Evolutionary conservation across 30 jellyfish, hydroid and myxozoan species (phyloP), one percentile per base, ranked within the genome.

Genomic region (Hydractinia symbiolongicarpus): DNA sequence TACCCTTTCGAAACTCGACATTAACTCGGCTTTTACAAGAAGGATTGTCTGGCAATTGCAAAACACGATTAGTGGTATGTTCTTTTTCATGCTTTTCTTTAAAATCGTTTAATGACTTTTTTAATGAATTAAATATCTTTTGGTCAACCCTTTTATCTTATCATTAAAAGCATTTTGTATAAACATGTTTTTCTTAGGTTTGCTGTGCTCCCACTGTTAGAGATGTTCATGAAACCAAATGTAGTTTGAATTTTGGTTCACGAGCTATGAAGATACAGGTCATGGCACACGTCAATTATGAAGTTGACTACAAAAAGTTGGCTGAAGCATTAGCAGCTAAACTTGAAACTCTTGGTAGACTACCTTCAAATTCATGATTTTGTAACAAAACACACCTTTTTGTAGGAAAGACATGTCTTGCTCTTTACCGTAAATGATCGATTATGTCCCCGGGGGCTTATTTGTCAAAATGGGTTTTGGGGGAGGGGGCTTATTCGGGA

Each of bases 211-310:
- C 98, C 8, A 87, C 98, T 57, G 90, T 84, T 16, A 84, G 78
- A 77, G 98, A 93, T 75, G 91, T 84, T 58, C 98, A 93, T 68
- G 98, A 93, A 66, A 87, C 98, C 6, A 93, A 93, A 83, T 93
- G 98, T 94, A 93, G 98, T 72, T 84, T 93, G 75, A 87, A 87
- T 77, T 93, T 93, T 64, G 98, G 98, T 15, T 93, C 98, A 54
- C 96, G 98, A 57, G 98, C 98, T 15, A 93, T 93, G 98, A 93
- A 93, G 80, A 96, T 93, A 44, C 96, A 93, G 84, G 98, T 93
- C 20, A 93, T 94, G 21, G 98, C 98, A 5, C 98, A 87, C 61
- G 98, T 93, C 64, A 93, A 93, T 77, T 93, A 93, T 55, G 98
- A 93, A 88, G 98, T 93, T 50, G 98, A 93, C 53, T 93, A 93